A percentile compares a stretch with the other conserved stretches of the same genome.
Evolutionary conservation across 1,140 invertebrate species (phyloP).

Genomic region (Thalassaphorura encarpata): DNA sequence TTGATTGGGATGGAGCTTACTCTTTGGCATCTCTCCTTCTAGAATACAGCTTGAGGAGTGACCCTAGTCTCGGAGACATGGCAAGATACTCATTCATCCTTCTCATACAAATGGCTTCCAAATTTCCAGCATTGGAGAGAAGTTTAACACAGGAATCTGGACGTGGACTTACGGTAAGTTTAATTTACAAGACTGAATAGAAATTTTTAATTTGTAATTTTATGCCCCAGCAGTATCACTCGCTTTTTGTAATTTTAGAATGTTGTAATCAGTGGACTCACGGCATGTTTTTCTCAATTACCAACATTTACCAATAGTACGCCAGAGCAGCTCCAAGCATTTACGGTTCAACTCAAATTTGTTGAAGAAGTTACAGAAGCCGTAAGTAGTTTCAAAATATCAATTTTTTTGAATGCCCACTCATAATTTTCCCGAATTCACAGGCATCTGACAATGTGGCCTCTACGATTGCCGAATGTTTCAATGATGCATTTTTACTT

Average conservation of each 20-base stretch:
- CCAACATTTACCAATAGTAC: slow-evolving; percentile 22
- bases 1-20: slow-evolving; percentile 29
- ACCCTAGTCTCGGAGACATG: slow-evolving; percentile 13
- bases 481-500: slow-evolving; percentile 23
- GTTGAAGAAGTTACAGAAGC: slow-evolving; percentile 24
- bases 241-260: slow-evolving; percentile 15
- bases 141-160: slow-evolving; percentile 25
- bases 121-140: slow-evolving; percentile 21
- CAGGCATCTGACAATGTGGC: slow-evolving; percentile 15
- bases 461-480: slow-evolving; percentile 24
- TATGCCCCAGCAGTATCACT: background rate
- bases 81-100: slow-evolving; percentile 26
- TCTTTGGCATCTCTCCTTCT: slow-evolving; percentile 28
- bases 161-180: slow-evolving; percentile 24
- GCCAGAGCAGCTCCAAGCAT: slow-evolving; percentile 21
- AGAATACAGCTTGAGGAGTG: slow-evolving; percentile 24
- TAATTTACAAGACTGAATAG: background rate
- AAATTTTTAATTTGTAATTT: background rate
- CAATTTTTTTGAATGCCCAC: no score
- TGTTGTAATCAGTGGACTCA: slow-evolving; percentile 27
- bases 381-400: no score
- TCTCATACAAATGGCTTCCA: slow-evolving; percentile 22
- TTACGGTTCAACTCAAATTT: slow-evolving; percentile 26
- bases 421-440: no score
- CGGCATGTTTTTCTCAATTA: slow-evolving; percentile 29